A percentile compares a stretch with the other conserved stretches of the same genome.
Conservation (phyloP, 53 echinoderm and acorn worm genomes). For the Arbacia lixula region DNA sequence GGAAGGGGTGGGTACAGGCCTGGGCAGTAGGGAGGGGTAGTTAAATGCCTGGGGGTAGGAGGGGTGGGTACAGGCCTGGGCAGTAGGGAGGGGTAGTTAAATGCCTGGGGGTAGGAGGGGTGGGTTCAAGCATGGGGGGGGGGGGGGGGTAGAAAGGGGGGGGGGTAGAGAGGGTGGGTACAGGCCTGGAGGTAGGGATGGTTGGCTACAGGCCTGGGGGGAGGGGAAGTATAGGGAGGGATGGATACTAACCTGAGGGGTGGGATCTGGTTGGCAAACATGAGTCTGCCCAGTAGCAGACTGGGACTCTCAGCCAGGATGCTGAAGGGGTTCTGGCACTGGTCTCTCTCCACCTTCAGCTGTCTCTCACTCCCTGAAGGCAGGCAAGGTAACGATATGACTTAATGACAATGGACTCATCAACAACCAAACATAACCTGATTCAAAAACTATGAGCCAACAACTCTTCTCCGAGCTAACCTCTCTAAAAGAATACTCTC, state of each 20-base stretch:
- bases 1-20: no score
- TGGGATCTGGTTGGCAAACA: constrained; percentile 93
- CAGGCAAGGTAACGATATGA: no score
- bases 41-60: neutral
- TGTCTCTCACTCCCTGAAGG: constrained; percentile 78
- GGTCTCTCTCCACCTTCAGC: constrained; percentile 67
- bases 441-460: no score
- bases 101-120: neutral
- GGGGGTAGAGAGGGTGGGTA: neutral
- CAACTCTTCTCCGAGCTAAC: no score
- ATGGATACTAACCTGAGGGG: constrained; percentile 76
- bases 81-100: neutral
- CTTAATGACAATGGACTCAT: no score
- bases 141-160: no score
- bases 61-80: no score
- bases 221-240: neutral
- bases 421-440: no score
- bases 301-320: constrained; percentile 85
- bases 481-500: no score
- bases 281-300: constrained; percentile 82
- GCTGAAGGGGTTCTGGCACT: constrained; percentile 83
- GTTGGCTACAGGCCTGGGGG: no score
- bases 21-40: no score
- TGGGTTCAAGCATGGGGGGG: neutral
- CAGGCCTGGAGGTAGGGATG: no score